These are phyloP conservation scores for Rhagonycha lutea DNA, from an alignment of 2,888 invertebrate genomes.

Conservation along the genomic window DNA sequence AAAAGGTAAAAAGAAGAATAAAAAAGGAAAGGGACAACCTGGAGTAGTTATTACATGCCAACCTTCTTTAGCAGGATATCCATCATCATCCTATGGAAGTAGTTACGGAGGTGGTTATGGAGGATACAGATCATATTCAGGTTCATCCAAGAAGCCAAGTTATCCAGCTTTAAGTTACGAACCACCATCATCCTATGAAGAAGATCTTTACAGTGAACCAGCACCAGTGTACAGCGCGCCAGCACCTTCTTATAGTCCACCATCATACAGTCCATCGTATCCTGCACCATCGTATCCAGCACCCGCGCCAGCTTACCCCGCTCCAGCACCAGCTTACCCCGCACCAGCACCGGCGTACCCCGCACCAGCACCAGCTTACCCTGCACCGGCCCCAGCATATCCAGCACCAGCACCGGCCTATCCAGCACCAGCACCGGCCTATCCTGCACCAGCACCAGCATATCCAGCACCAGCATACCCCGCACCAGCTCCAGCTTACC, in stretches of 20 bases:
- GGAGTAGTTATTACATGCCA: constrained; percentile 55
- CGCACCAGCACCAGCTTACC: constrained; percentile 22
- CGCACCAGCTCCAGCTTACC: constrained; percentile 17
- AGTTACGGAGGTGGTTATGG: constrained; percentile 26
- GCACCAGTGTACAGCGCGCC: not conserved
- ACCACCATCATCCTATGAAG: constrained; percentile 14
- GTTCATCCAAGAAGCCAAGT: constrained; percentile 12
- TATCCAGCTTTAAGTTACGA: constrained; percentile 4
- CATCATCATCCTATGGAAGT: constrained; percentile 36
- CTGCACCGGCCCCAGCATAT: constrained; percentile 30
- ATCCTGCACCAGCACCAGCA: constrained; percentile 18
- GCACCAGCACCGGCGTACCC: constrained; percentile 24
- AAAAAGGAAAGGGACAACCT: constrained; percentile 39
- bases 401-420: constrained; percentile 7
- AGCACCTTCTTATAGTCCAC: constrained; percentile 5
- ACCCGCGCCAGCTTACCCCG: constrained; percentile 29
- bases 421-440: constrained; percentile 18
- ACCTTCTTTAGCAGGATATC: constrained; percentile 52
- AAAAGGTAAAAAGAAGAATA: constrained; percentile 31
- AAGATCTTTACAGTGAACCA: constrained; percentile 4
- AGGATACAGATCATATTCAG: constrained; percentile 24
- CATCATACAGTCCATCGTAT: not conserved
- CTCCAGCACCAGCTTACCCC: not conserved
- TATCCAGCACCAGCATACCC: constrained; percentile 25
- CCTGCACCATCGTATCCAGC: constrained; percentile 25